phyloP scores from a whole-genome alignment of 2,797 vertebrate genomes.

The Allobates femoralis region DNA sequence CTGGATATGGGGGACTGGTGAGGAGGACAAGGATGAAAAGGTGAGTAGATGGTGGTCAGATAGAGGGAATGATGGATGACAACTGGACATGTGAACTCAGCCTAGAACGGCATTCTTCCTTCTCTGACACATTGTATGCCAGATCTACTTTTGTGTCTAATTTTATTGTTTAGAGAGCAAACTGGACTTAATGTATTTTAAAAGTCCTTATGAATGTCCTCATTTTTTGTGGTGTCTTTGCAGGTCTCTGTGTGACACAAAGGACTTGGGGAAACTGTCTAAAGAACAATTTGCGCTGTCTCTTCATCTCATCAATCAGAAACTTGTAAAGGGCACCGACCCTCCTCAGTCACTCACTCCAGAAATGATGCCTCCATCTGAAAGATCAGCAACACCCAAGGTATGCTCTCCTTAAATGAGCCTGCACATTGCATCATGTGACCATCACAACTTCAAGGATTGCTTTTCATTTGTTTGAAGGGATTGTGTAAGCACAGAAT shows the following conservation, averaged over 20 bases:
- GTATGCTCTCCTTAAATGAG: constrained; percentile 68
- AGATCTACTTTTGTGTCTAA: neutral
- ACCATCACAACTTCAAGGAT: neutral
- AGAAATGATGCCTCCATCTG: constrained; percentile 96
- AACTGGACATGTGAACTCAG: too few relatives aligned
- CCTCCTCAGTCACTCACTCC: constrained; percentile 89
- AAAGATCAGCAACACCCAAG: constrained; percentile 82
- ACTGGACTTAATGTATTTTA: neutral
- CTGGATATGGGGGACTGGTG: too few relatives aligned
- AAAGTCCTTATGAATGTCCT: neutral
- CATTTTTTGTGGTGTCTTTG: constrained; percentile 57
- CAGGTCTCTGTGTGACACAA: constrained; percentile 97
- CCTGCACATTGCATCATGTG: too few relatives aligned
- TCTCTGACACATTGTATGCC: neutral
- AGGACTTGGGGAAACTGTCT: constrained; percentile 92
- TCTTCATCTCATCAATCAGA: constrained; percentile 95
- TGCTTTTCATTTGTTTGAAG: neutral
- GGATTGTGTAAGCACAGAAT: neutral
- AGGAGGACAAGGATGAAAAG: too few relatives aligned
- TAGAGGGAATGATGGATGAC: too few relatives aligned
- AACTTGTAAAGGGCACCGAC: constrained; percentile 88
- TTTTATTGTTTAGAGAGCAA: neutral
- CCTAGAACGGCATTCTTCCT: too few relatives aligned
- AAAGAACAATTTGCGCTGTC: constrained; percentile 97
- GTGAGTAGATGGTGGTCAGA: too few relatives aligned